Percentiles rank a stretch among this genome's conserved stretches.
These are phyloP conservation scores for Eucidaris tribuloides DNA, from an alignment of 35 echinoderm and acorn worm genomes.

Conservation along the genomic window DNA sequence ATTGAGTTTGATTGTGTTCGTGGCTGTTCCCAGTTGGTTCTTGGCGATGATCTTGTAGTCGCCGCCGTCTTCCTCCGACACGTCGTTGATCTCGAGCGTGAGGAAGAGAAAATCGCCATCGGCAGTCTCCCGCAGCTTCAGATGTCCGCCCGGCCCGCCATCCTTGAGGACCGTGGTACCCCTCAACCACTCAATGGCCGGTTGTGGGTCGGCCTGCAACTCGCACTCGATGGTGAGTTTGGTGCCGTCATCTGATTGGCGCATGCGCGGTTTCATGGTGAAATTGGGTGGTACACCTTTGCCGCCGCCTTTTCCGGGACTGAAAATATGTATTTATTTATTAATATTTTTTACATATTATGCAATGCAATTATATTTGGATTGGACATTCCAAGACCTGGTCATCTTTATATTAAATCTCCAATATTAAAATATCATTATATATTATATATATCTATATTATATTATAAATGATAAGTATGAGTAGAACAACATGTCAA, in stretches of 20 bases:
- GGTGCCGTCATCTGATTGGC: slow-evolving; percentile 80
- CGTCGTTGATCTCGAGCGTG: slow-evolving; percentile 79
- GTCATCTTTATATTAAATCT: too few species aligned
- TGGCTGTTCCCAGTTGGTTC: slow-evolving; percentile 86
- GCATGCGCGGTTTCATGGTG: slow-evolving; percentile 97
- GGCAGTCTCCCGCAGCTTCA: slow-evolving; percentile 44
- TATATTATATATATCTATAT: too few species aligned
- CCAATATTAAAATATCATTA: too few species aligned
- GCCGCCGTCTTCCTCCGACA: slow-evolving; percentile 78
- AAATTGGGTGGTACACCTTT: slow-evolving; percentile 87
- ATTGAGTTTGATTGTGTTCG: slow-evolving; percentile 98
- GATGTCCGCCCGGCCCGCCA: slow-evolving; percentile 65
- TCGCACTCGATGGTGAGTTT: slow-evolving; percentile 94
- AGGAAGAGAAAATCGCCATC: slow-evolving; percentile 83
- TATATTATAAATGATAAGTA: too few species aligned
- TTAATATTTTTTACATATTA: too few species aligned
- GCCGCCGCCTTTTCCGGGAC: slow-evolving; percentile 18
- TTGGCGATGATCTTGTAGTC: slow-evolving; percentile 92
- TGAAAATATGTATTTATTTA: too few species aligned
- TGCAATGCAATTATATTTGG: too few species aligned
- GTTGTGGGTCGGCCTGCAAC: slow-evolving; percentile 65
- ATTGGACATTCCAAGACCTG: too few species aligned
- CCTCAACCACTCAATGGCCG: slow-evolving; percentile 70
- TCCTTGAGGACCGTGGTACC: slow-evolving; percentile 55
- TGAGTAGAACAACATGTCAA: too few species aligned